Conservation (phyloP, 2,113 vertebrate species). For the Entomyzon cyanotis region DNA sequence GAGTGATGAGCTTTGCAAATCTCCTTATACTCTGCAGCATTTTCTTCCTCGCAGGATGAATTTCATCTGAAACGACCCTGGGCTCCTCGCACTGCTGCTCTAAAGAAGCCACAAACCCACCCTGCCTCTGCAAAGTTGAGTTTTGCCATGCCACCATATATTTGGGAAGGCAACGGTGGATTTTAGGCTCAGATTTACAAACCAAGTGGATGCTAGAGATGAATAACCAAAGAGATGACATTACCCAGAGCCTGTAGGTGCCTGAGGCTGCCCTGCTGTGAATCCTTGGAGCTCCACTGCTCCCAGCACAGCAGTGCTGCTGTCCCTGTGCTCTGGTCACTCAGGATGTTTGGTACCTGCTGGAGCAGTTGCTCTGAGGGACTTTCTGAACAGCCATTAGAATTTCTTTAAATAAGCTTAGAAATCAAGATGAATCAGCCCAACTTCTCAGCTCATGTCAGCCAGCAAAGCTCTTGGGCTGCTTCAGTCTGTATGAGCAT, state of each 20-base stretch:
- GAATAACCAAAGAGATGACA: background rate
- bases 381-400: background rate
- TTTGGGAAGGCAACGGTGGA: background rate
- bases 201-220: background rate
- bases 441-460: fast-evolving
- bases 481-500: no score
- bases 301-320: background rate
- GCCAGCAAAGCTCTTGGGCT: background rate
- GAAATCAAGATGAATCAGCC: background rate
- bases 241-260: background rate
- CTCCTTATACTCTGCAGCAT: background rate
- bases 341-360: background rate
- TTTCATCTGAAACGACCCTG: background rate
- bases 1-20: background rate
- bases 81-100: background rate
- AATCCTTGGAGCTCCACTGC: background rate
- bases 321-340: background rate
- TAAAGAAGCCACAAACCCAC: background rate
- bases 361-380: background rate
- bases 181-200: background rate
- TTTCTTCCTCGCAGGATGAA: background rate
- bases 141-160: background rate
- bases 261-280: background rate
- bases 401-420: background rate
- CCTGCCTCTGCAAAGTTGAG: background rate